Conservation (phyloP, 1,140 invertebrate species). For the Gonioctena quinquepunctata region DNA sequence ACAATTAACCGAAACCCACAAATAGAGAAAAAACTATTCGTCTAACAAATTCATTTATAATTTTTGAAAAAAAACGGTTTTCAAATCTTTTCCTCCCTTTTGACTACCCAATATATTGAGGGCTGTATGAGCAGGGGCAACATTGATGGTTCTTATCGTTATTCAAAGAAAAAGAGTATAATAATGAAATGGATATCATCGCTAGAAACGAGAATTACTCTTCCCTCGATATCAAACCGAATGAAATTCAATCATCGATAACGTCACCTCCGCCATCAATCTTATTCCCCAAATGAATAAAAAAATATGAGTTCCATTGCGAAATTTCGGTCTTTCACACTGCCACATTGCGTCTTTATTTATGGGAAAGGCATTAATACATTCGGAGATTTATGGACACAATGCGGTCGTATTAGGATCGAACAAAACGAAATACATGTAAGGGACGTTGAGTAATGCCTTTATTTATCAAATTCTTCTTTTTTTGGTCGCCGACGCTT, state of each 20-base stretch:
- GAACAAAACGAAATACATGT: conserved; percentile 11
- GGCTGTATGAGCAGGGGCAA: too few species aligned
- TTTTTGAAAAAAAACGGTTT: too few species aligned
- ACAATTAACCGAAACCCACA: too few species aligned
- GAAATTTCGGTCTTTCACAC: neutral
- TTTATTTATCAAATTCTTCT: conserved; percentile 12
- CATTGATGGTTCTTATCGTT: too few species aligned
- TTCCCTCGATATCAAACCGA: neutral
- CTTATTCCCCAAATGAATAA: neutral
- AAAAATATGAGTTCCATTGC: conserved; percentile 1
- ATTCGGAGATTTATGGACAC: conserved; percentile 10
- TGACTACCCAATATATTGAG: too few species aligned
- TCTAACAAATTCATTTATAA: too few species aligned
- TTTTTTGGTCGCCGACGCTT: neutral
- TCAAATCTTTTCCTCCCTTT: too few species aligned
- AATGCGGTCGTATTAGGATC: conserved; percentile 2
- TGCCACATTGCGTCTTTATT: too few species aligned
- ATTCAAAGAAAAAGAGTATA: too few species aligned
- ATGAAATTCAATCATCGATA: neutral
- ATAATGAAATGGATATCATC: too few species aligned
- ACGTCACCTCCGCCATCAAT: neutral
- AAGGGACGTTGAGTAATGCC: conserved; percentile 7
- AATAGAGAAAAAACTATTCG: too few species aligned
- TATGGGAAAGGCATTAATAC: conserved; percentile 5
- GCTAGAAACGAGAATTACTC: neutral